Percentiles rank a stretch among this genome's conserved stretches.
phyloP scores from a whole-genome alignment of 2,113 vertebrate species.

The Prietella phreatophila region DNA sequence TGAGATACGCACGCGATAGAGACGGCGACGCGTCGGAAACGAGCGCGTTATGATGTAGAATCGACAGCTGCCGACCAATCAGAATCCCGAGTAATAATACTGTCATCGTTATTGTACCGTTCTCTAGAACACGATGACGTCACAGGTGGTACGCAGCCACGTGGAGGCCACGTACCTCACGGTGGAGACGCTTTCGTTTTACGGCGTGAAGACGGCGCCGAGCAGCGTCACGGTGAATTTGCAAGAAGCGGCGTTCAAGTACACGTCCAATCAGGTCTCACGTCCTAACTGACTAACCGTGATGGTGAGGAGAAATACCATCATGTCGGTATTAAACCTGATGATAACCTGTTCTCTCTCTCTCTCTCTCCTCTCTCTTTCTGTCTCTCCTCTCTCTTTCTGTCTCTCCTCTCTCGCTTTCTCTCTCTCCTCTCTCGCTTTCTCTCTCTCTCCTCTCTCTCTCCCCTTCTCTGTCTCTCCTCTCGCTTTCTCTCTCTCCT shows the following conservation, averaged over 20 bases:
- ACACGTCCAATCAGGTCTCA: conserved; percentile 76
- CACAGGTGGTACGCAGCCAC: conserved; percentile 72
- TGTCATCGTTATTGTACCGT: neutral
- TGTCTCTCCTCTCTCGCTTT: too few relatives aligned
- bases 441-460: too few relatives aligned
- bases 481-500: too few relatives aligned
- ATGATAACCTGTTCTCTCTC: neutral
- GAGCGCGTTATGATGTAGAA: too few relatives aligned
- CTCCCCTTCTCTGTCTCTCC: too few relatives aligned
- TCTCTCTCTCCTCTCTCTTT: neutral
- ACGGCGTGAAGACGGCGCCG: conserved; percentile 74
- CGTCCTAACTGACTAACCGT: too few relatives aligned
- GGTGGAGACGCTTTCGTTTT: conserved; percentile 72
- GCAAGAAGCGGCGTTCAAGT: conserved; percentile 74
- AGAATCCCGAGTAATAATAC: neutral
- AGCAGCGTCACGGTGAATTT: conserved; percentile 76
- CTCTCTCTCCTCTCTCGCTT: too few relatives aligned
- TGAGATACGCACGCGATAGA: neutral
- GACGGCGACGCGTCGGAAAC: too few relatives aligned
- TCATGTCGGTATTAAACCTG: neutral
- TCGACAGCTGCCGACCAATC: neutral
- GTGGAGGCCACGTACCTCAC: conserved; percentile 71
- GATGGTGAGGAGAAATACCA: neutral
- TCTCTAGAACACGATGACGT: conserved; percentile 76
- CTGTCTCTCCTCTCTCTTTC: too few relatives aligned